These are phyloP conservation scores for Synanceia verrucosa DNA, from an alignment of 2,797 vertebrate species.

Conservation along the genomic window DNA sequence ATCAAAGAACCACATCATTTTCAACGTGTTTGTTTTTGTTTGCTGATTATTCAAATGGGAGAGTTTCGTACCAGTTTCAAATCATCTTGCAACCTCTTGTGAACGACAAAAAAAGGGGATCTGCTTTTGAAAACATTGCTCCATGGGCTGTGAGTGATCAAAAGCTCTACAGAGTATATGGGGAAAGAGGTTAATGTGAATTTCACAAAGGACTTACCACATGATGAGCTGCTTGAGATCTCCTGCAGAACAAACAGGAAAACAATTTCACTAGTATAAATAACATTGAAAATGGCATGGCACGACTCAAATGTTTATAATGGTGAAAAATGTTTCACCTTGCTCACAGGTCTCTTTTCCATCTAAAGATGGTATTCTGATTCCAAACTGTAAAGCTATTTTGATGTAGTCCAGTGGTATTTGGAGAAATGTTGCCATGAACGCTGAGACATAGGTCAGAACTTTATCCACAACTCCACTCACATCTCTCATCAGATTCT, in stretches of 20 bases:
- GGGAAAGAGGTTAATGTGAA: not conserved
- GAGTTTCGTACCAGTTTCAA: not conserved
- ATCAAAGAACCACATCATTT: too few species aligned
- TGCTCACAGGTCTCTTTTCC: slow-evolving; percentile 73
- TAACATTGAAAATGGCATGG: not conserved
- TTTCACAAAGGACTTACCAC: slow-evolving; percentile 76
- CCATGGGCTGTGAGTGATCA: not conserved
- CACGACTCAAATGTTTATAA: not conserved
- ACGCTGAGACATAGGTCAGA: slow-evolving; percentile 53
- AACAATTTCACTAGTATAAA: not conserved
- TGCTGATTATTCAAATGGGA: not conserved
- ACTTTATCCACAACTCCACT: slow-evolving; percentile 58
- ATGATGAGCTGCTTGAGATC: slow-evolving; percentile 86
- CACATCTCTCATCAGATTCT: slow-evolving; percentile 52
- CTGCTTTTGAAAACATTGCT: not conserved
- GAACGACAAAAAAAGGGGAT: too few species aligned
- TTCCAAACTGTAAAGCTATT: slow-evolving; percentile 78
- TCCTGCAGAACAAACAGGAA: slow-evolving; percentile 66
- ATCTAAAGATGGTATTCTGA: slow-evolving; percentile 72
- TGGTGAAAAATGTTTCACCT: slow-evolving; percentile 57
- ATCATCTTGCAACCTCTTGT: too few species aligned
- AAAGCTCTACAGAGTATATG: not conserved
- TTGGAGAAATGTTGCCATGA: slow-evolving; percentile 63
- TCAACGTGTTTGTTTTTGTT: not conserved
- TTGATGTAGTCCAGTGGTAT: slow-evolving; percentile 73